phyloP scores from a whole-genome alignment of 1,140 invertebrate species.

The Aplysia californica region DNA sequence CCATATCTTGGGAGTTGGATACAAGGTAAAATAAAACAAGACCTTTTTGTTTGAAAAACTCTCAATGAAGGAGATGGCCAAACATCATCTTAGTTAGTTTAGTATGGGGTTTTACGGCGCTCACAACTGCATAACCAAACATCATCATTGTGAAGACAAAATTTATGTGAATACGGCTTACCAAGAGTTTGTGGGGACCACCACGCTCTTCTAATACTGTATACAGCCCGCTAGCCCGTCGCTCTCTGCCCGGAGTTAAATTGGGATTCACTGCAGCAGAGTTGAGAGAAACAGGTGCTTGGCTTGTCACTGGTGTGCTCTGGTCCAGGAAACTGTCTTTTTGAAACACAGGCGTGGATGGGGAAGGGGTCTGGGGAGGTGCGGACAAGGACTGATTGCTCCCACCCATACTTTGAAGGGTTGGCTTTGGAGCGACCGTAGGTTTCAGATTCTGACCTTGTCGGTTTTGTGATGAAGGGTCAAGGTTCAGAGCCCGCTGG shows the following conservation, averaged over 20 bases:
- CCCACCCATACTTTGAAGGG: background rate
- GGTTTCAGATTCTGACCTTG: background rate
- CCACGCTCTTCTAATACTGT: constrained; percentile 11
- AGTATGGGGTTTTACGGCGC: too few relatives aligned
- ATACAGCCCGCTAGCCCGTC: constrained; percentile 29
- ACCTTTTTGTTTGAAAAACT: too few relatives aligned
- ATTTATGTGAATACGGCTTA: background rate
- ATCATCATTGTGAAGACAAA: background rate
- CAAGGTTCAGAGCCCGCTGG: background rate
- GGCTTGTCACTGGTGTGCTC: constrained; percentile 48
- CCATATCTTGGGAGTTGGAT: too few relatives aligned
- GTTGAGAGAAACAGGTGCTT: constrained; percentile 29
- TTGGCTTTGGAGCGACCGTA: background rate
- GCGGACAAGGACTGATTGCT: constrained; percentile 4
- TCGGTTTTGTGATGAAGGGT: background rate
- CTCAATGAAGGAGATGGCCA: too few relatives aligned
- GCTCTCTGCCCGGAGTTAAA: background rate
- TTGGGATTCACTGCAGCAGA: background rate
- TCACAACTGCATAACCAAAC: too few relatives aligned
- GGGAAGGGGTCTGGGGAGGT: constrained; percentile 23
- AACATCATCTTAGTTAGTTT: too few relatives aligned
- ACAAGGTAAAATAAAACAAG: too few relatives aligned
- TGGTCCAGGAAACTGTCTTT: constrained; percentile 51
- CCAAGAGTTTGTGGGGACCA: background rate
- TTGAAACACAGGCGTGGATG: constrained; percentile 50